Percentiles rank a stretch among this genome's conserved stretches.
These are phyloP conservation scores for Pelagia noctiluca DNA, from an alignment of 30 jellyfish, hydroid and myxozoan species.

Conservation along the genomic window DNA sequence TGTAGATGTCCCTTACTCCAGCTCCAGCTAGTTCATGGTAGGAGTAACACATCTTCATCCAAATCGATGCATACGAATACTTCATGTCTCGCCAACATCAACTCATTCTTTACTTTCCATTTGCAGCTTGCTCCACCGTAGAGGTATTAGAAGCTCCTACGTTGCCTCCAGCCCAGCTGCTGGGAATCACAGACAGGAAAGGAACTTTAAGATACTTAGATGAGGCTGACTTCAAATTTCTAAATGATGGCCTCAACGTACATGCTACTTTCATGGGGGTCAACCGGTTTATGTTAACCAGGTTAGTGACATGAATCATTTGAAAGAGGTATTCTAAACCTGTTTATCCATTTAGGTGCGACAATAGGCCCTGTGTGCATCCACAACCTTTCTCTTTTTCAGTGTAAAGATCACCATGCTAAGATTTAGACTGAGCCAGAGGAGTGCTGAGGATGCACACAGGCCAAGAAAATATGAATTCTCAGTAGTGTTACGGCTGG, in stretches of 20 bases:
- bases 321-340: conserved; percentile 2
- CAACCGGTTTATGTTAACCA: conserved; percentile 69
- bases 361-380: no score
- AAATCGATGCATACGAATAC: not conserved
- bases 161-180: conserved; percentile 95
- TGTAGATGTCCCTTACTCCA: no score
- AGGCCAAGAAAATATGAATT: no score
- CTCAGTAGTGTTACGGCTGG: not conserved
- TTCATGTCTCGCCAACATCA: not conserved
- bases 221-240: conserved; percentile 86
- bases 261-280: conserved; percentile 96
- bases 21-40: no score
- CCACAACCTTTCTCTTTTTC: no score
- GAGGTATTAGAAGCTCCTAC: conserved; percentile 97
- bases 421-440: no score
- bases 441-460: no score
- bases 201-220: conserved; percentile 81
- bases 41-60: not conserved
- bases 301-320: conserved; percentile 35
- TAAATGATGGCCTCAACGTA: conserved; percentile 74
- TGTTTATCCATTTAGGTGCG: not conserved
- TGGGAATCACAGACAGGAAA: conserved; percentile 71
- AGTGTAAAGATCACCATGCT: no score
- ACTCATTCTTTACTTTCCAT: not conserved
- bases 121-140: conserved; percentile 81